phyloP scores from a whole-genome alignment of 2,888 invertebrate species.

The Seira sanloemensis region DNA sequence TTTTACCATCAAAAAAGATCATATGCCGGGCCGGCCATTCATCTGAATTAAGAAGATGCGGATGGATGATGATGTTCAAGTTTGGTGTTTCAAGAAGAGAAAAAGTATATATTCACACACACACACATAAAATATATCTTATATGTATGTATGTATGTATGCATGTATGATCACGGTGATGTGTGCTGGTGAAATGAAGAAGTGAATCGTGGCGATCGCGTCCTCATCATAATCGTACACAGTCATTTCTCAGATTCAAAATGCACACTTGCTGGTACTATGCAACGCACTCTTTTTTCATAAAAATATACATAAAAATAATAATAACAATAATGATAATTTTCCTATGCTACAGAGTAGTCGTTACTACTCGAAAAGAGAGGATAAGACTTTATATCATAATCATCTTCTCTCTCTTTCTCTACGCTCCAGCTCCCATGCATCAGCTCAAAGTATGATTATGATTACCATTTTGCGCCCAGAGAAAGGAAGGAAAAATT shows the following conservation, averaged over 20 bases:
- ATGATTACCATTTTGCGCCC: background rate
- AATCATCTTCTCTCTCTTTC: background rate
- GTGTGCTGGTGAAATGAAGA: conserved; percentile 31
- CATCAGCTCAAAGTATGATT: background rate
- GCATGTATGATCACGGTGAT: conserved; percentile 40
- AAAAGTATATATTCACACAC: background rate
- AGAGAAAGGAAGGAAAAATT: conserved; percentile 5
- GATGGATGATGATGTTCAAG: conserved; percentile 63
- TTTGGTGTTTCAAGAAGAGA: conserved; percentile 23
- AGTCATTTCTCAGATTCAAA: background rate
- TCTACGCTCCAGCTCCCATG: conserved; percentile 8
- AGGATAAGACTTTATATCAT: background rate
- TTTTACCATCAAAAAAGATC: conserved; percentile 61
- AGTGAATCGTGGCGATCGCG: conserved; percentile 49
- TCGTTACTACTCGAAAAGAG: background rate
- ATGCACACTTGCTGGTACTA: background rate
- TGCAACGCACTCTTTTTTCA: background rate
- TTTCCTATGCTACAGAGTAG: background rate
- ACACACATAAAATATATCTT: background rate
- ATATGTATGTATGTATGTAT: too few relatives aligned
- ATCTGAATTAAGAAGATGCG: conserved; percentile 67
- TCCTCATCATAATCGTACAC: conserved; percentile 35
- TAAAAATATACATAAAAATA: conserved; percentile 5
- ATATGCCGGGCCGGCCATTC: conserved; percentile 63
- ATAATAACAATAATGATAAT: conserved; percentile 7